A percentile compares a stretch with the other conserved stretches of the same genome.
These are phyloP conservation scores for Microplitis manilae DNA, from an alignment of 2,888 invertebrate species.

Conservation along the genomic window DNA sequence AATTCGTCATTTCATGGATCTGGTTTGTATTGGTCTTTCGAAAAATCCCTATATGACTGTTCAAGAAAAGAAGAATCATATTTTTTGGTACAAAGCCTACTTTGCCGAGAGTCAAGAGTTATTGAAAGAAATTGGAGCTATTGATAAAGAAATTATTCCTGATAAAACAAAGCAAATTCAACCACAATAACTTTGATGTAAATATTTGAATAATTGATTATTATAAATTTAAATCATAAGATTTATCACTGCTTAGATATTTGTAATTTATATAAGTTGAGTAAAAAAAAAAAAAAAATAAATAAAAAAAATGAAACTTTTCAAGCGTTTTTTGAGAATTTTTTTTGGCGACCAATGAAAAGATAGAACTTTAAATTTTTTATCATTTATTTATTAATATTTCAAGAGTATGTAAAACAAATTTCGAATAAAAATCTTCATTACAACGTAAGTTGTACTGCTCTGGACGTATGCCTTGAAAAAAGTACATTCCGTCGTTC, in stretches of 20 bases:
- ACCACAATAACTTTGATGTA: constrained; percentile 10
- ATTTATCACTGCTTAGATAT: not conserved
- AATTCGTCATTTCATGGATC: constrained; percentile 96
- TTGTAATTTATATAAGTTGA: not conserved
- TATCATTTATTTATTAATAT: too few species aligned
- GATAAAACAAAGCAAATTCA: constrained; percentile 40
- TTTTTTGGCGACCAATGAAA: too few species aligned
- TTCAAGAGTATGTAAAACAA: too few species aligned
- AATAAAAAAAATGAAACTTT: not conserved
- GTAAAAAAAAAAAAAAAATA: not conserved
- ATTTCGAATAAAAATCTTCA: too few species aligned
- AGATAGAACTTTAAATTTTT: too few species aligned
- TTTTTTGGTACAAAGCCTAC: constrained; percentile 93
- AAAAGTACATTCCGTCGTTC: too few species aligned
- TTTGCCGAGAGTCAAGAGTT: constrained; percentile 86
- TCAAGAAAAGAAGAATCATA: constrained; percentile 89
- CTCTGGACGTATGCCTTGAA: too few species aligned
- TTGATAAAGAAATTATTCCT: constrained; percentile 58
- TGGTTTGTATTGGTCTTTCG: constrained; percentile 93
- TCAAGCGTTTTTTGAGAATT: too few species aligned
- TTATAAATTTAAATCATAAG: not conserved
- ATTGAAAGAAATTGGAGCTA: constrained; percentile 78
- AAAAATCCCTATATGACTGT: constrained; percentile 94
- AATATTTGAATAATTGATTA: not conserved
- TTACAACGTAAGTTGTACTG: too few species aligned